Conservation (phyloP, 2,888 invertebrate species). For the Andrena minutula region DNA sequence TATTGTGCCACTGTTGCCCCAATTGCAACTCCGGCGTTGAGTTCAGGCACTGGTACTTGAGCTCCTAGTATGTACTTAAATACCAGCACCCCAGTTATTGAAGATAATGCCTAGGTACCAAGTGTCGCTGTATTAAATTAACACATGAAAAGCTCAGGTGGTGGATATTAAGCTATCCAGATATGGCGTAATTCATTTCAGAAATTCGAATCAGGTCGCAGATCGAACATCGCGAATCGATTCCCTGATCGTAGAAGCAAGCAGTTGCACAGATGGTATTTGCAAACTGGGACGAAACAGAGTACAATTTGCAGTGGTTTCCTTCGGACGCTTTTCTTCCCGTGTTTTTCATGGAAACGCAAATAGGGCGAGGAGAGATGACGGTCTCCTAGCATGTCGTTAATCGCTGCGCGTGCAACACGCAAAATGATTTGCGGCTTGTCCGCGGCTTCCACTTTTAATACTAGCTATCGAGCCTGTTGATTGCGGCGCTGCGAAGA, state of each 20-base stretch:
- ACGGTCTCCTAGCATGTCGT: conserved; percentile 50
- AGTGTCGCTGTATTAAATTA: too few species aligned
- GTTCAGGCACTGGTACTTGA: too few species aligned
- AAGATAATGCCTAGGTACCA: too few species aligned
- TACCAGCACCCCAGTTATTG: too few species aligned
- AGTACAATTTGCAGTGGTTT: not conserved
- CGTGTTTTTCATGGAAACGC: conserved; percentile 2
- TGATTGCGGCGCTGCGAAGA: conserved; percentile 37
- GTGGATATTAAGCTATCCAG: too few species aligned
- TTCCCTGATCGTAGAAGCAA: not conserved
- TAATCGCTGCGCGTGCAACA: conserved; percentile 66
- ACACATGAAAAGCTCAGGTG: too few species aligned
- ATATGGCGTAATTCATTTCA: too few species aligned
- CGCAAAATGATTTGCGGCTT: conserved; percentile 64
- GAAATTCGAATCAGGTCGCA: too few species aligned
- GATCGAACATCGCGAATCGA: not conserved
- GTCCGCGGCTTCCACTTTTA: conserved; percentile 48
- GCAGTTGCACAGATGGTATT: not conserved
- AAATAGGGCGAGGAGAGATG: not conserved
- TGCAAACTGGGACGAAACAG: not conserved
- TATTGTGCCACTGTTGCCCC: too few species aligned
- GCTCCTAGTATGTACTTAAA: too few species aligned
- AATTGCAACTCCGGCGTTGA: too few species aligned
- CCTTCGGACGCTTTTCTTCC: not conserved
- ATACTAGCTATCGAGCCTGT: conserved; percentile 41